These are phyloP conservation scores for Rhagonycha lutea DNA, from an alignment of 2,888 invertebrate species.

Conservation along the genomic window DNA sequence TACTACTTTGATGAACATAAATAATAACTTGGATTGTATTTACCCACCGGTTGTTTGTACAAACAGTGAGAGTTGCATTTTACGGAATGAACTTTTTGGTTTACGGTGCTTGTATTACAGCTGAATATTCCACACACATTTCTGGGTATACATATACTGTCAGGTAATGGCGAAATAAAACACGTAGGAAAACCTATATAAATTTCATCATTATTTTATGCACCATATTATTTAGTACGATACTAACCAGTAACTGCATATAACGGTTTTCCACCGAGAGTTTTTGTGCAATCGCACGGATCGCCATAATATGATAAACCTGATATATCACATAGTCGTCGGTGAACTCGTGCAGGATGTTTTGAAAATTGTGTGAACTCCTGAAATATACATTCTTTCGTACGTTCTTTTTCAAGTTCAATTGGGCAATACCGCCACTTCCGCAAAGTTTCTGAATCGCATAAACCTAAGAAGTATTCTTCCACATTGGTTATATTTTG, in stretches of 20 bases:
- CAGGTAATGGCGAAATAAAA: constrained; percentile 50
- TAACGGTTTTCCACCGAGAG: constrained; percentile 45
- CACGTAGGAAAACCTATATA: constrained; percentile 55
- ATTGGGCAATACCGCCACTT: constrained; percentile 54
- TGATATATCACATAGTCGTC: constrained; percentile 54
- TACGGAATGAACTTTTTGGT: constrained; percentile 48
- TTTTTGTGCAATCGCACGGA: constrained; percentile 44
- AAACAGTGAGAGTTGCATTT: constrained; percentile 49
- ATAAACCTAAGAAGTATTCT: constrained; percentile 55
- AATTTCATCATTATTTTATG: background rate
- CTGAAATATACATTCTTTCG: constrained; percentile 49
- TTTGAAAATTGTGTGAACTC: constrained; percentile 43
- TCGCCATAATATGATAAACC: constrained; percentile 42
- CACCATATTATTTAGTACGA: background rate
- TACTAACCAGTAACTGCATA: constrained; percentile 49
- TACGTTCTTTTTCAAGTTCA: constrained; percentile 42
- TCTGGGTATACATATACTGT: constrained; percentile 50
- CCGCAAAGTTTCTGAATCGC: constrained; percentile 49
- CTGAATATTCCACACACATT: constrained; percentile 51
- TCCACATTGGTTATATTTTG: constrained; percentile 26
- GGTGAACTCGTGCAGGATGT: constrained; percentile 50
- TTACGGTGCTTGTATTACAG: constrained; percentile 46
- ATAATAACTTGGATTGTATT: background rate
- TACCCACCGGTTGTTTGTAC: constrained; percentile 49
- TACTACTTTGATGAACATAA: background rate